These are phyloP conservation scores for Trinectes maculatus DNA, from an alignment of 2,113 vertebrate species.

Conservation along the genomic window DNA sequence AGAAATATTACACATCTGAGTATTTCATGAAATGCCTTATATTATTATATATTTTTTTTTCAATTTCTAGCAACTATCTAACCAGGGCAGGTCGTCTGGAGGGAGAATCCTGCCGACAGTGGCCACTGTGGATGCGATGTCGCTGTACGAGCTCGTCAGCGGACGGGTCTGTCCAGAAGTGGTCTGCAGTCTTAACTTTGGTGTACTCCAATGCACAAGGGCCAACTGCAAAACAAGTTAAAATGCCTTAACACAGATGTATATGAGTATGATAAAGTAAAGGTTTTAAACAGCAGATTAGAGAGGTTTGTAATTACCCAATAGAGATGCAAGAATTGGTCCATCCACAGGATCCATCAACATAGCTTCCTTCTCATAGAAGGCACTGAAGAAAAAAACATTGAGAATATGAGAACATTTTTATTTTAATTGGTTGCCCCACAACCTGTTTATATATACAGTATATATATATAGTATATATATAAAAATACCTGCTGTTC, in stretches of 20 bases:
- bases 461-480: too few relatives aligned
- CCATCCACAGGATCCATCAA: constrained; percentile 96
- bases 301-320: constrained; percentile 82
- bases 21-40: too few relatives aligned
- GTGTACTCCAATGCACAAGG: constrained; percentile 97
- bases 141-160: constrained; percentile 96
- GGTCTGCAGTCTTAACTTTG: constrained; percentile 97
- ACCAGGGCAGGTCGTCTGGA: constrained; percentile 88
- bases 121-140: constrained; percentile 94
- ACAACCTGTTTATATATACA: too few relatives aligned
- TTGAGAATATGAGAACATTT: not conserved
- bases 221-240: constrained; percentile 83
- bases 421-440: not conserved
- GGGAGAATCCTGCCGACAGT: constrained; percentile 94
- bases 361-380: constrained; percentile 96
- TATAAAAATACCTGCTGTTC: constrained; percentile 89
- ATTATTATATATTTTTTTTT: too few relatives aligned
- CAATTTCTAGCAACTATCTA: constrained; percentile 37
- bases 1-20: not conserved
- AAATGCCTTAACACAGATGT: not conserved
- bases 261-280: not conserved
- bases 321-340: constrained; percentile 93
- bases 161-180: constrained; percentile 98
- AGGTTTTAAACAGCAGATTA: not conserved
- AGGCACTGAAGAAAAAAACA: constrained; percentile 84